These are phyloP conservation scores for cattle (Bos taurus) DNA, from an alignment of 2,113 vertebrate species.

Conservation along the genomic window ARS-UCD2.0 NC_037338.1:15026001-15026500, in stretches of 20 bases:
- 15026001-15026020: conserved; percentile 97
- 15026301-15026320: background rate
- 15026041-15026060: conserved; percentile 99
- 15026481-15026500: background rate
- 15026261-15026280: background rate
- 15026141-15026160: background rate
- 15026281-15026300: background rate
- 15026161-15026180: background rate
- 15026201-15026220: conserved; percentile 3
- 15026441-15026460: background rate
- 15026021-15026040: conserved; percentile 97
- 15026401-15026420: background rate
- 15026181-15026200: background rate
- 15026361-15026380: background rate
- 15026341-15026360: background rate
- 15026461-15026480: background rate
- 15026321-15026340: background rate
- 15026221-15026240: background rate
- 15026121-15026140: background rate
- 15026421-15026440: background rate
- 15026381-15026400: background rate
- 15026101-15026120: background rate
- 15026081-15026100: background rate
- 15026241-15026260: background rate
- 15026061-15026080: conserved; percentile 86